Conservation (phyloP, 2,888 invertebrate genomes). For the Notodonta dromedarius region DNA sequence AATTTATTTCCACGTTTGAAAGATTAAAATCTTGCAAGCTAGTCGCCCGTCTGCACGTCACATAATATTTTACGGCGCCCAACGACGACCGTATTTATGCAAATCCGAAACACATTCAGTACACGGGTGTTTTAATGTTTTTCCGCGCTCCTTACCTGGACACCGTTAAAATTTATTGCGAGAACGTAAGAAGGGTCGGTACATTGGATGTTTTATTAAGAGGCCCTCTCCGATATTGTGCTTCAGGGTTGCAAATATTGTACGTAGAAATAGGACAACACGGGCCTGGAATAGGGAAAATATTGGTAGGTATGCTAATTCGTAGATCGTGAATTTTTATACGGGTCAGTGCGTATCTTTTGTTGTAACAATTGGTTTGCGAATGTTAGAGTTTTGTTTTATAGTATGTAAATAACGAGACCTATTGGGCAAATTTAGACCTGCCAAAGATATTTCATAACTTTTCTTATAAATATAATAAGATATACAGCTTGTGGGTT, state of each 20-base stretch:
- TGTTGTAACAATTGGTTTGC: not conserved
- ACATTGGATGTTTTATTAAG: constrained; percentile 47
- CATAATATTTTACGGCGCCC: constrained; percentile 33
- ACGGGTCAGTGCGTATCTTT: not conserved
- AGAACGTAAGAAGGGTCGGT: constrained; percentile 38
- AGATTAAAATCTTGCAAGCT: not conserved
- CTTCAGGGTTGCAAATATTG: not conserved
- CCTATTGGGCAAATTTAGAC: too few species aligned
- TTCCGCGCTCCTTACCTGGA: constrained; percentile 33
- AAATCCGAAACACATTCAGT: constrained; percentile 39
- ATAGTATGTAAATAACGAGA: too few species aligned
- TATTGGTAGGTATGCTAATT: constrained; percentile 2
- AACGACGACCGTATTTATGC: constrained; percentile 39
- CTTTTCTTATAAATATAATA: too few species aligned
- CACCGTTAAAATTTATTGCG: constrained; percentile 47
- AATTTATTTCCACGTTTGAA: not conserved
- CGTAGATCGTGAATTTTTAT: not conserved
- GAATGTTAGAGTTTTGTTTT: not conserved
- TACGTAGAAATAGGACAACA: not conserved
- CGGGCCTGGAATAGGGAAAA: not conserved
- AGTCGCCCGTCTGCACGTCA: constrained; percentile 5
- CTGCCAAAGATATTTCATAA: too few species aligned
- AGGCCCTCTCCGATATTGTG: constrained; percentile 14
- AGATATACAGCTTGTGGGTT: too few species aligned
- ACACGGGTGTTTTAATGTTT: constrained; percentile 36